These are phyloP conservation scores for Corythaeola cristata DNA, from an alignment of 2,113 vertebrate species.

Conservation along the genomic window DNA sequence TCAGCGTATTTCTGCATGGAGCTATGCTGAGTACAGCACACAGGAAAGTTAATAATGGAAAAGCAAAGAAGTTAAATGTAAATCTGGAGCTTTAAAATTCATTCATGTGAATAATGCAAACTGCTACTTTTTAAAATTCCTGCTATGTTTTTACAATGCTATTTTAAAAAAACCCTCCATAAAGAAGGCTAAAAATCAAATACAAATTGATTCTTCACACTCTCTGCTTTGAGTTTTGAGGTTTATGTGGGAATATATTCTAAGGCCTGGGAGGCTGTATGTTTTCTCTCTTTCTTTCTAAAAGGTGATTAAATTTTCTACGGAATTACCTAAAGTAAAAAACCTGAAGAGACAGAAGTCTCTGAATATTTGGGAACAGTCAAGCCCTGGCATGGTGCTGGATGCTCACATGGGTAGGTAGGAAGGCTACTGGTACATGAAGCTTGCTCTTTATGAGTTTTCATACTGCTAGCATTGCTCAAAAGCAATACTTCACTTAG, in stretches of 20 bases:
- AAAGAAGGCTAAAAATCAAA: neutral
- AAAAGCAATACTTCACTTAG: neutral
- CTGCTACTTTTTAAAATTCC: neutral
- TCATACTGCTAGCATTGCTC: neutral
- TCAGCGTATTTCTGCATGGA: neutral
- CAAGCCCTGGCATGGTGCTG: neutral
- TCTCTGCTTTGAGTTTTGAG: neutral
- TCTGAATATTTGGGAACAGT: neutral
- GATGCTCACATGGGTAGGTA: neutral
- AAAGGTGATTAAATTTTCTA: neutral
- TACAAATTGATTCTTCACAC: neutral
- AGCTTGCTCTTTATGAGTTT: neutral
- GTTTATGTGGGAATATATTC: neutral
- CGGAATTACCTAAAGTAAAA: neutral
- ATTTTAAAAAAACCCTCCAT: neutral
- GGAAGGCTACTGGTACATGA: neutral
- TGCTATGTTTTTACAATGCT: neutral
- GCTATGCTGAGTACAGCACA: neutral
- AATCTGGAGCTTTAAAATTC: conserved; percentile 22
- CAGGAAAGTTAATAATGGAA: conserved; percentile 40
- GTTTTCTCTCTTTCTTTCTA: neutral
- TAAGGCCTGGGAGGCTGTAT: neutral
- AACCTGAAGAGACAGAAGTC: neutral
- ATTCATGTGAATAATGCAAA: conserved; percentile 38
- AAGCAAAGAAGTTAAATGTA: conserved; percentile 24